Conservation (phyloP, 2,888 invertebrate genomes). For the Syrista parreyssii region DNA sequence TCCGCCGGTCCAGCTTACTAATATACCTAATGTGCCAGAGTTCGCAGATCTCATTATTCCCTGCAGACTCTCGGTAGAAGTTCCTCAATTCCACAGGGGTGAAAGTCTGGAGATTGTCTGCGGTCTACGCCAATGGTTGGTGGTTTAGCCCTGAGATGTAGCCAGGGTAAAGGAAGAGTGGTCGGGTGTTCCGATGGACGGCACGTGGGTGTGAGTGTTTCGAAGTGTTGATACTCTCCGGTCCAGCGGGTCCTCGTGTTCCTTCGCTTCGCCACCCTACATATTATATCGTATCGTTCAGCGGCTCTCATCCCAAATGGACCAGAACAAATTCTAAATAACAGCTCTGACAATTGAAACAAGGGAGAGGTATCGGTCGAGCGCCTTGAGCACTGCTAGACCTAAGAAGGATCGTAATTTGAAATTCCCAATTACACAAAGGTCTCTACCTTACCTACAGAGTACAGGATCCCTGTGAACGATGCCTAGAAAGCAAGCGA, state of each 20-base stretch:
- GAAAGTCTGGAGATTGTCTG: background rate
- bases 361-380: background rate
- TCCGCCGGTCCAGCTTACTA: background rate
- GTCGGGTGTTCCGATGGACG: conserved; percentile 9
- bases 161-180: conserved; percentile 4
- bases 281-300: conserved; percentile 15
- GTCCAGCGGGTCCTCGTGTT: conserved; percentile 23
- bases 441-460: background rate
- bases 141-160: conserved; percentile 16
- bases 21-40: background rate
- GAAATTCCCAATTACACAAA: background rate
- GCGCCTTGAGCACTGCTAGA: background rate
- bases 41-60: background rate
- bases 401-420: background rate
- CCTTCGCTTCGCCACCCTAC: conserved; percentile 9
- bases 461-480: background rate
- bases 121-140: conserved; percentile 13
- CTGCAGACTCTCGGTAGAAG: background rate
- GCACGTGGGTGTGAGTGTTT: conserved; percentile 31
- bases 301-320: conserved; percentile 13
- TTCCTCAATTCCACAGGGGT: background rate
- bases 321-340: background rate
- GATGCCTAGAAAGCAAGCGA: background rate
- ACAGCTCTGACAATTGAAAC: background rate
- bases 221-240: conserved; percentile 44